A percentile compares a stretch with the other conserved stretches of the same genome.
phyloP scores from a whole-genome alignment of 2,113 vertebrate species.

The Aldabrachelys gigantea region DNA sequence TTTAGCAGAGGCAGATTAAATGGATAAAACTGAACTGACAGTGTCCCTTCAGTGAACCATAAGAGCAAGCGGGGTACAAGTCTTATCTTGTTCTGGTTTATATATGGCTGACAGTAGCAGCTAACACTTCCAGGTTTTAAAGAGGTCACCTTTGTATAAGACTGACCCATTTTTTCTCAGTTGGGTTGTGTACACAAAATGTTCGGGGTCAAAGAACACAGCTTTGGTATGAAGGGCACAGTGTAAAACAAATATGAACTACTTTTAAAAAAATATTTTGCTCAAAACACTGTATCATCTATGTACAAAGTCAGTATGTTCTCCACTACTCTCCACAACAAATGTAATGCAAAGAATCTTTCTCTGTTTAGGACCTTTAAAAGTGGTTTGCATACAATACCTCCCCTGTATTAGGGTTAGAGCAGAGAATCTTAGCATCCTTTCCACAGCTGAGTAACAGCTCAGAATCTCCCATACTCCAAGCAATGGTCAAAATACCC shows the following conservation, averaged over 20 bases:
- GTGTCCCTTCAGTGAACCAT: background rate
- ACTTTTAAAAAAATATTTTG: background rate
- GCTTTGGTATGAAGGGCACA: background rate
- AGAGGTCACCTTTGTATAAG: background rate
- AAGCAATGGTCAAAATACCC: slow-evolving; percentile 92
- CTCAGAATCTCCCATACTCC: slow-evolving; percentile 95
- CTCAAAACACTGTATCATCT: background rate
- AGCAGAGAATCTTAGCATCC: slow-evolving; percentile 95
- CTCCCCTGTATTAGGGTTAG: slow-evolving; percentile 95
- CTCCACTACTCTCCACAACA: background rate
- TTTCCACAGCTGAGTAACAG: slow-evolving; percentile 95
- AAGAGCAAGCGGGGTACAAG: background rate
- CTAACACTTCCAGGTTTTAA: background rate
- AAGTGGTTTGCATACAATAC: slow-evolving; percentile 70
- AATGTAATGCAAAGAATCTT: background rate
- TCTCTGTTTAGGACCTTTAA: background rate
- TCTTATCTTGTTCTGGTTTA: background rate
- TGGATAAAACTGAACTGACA: background rate
- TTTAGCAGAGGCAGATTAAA: background rate
- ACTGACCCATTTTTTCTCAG: background rate
- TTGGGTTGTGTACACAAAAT: background rate
- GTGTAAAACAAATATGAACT: background rate
- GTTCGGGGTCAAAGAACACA: background rate
- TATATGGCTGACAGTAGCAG: background rate
- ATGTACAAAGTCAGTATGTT: background rate